A percentile compares a stretch with the other conserved stretches of the same genome.
Evolutionary conservation across 2,797 vertebrate species (phyloP).

Genomic region (Labeo calbasu): DNA sequence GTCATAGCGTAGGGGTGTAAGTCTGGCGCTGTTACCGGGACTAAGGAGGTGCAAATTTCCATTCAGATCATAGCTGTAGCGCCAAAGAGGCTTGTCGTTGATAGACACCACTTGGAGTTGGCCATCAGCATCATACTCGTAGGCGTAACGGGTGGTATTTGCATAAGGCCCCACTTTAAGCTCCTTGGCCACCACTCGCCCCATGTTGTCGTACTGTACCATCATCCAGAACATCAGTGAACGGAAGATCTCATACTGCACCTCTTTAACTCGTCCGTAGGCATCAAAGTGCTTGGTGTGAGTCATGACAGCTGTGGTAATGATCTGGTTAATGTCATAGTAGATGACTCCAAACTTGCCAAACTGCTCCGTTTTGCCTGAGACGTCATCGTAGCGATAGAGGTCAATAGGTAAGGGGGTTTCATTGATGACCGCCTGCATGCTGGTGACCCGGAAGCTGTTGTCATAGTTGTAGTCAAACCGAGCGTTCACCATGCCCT

Average conservation of each 20-base stretch:
- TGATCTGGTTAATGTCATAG: slow-evolving; percentile 98
- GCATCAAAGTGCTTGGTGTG: slow-evolving; percentile 99
- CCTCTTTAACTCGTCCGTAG: slow-evolving; percentile 95
- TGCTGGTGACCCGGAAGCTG: slow-evolving; percentile 98
- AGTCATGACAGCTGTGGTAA: slow-evolving; percentile 98
- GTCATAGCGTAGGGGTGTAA: slow-evolving; percentile 94
- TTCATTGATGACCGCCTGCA: slow-evolving; percentile 98
- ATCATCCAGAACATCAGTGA: slow-evolving; percentile 99
- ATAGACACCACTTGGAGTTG: slow-evolving; percentile 95
- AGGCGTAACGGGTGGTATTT: slow-evolving; percentile 95
- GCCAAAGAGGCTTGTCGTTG: slow-evolving; percentile 96
- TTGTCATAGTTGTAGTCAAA: slow-evolving; percentile 99
- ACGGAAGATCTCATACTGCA: slow-evolving; percentile 98
- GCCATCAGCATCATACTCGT: slow-evolving; percentile 94
- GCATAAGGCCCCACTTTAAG: slow-evolving; percentile 97
- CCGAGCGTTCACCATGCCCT: slow-evolving; percentile 97
- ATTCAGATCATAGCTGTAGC: slow-evolving; percentile 97
- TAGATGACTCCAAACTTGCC: slow-evolving; percentile 99
- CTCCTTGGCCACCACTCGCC: slow-evolving; percentile 94
- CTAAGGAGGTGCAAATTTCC: slow-evolving; percentile 96
- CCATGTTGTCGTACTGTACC: slow-evolving; percentile 98
- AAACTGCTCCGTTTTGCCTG: slow-evolving; percentile 96
- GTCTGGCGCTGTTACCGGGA: slow-evolving; percentile 92
- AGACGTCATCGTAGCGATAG: slow-evolving; percentile 96
- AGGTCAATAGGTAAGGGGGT: slow-evolving; percentile 95